A percentile compares a stretch with the other conserved stretches of the same genome.
These are phyloP conservation scores for Muscicapa comitata DNA, from an alignment of 2,797 vertebrate genomes.

Conservation along the genomic window DNA sequence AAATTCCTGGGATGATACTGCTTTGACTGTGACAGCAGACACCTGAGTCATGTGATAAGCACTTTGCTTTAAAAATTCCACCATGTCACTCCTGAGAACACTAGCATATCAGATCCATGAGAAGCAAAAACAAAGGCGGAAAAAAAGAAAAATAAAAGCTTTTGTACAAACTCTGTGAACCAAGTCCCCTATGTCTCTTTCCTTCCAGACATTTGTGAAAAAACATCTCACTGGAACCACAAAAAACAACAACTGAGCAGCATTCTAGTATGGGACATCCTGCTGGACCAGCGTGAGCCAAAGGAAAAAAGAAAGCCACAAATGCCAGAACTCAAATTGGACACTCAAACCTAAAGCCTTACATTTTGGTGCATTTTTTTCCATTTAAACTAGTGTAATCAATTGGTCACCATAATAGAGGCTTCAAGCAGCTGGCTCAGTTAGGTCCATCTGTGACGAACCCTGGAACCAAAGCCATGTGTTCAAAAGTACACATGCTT, in stretches of 20 bases:
- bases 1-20: constrained; percentile 41
- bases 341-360: constrained; percentile 11
- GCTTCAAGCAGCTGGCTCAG: constrained; percentile 32
- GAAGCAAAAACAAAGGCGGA: neutral
- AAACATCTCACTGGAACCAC: constrained; percentile 42
- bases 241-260: constrained; percentile 46
- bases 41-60: constrained; percentile 37
- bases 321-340: constrained; percentile 5
- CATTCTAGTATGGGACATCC: constrained; percentile 48
- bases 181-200: constrained; percentile 46
- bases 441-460: constrained; percentile 10
- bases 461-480: constrained; percentile 32
- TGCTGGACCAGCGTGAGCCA: constrained; percentile 28
- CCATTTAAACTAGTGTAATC: constrained; percentile 47
- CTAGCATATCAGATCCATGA: neutral
- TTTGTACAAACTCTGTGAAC: constrained; percentile 43
- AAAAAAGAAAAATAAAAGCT: constrained; percentile 1
- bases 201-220: constrained; percentile 58
- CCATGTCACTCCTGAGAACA: neutral
- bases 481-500: neutral
- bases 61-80: constrained; percentile 3
- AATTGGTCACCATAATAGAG: constrained; percentile 44
- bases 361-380: constrained; percentile 12
- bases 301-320: constrained; percentile 24
- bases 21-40: neutral